Conservation (phyloP, 2,113 vertebrate species). For the Arvicanthis niloticus region DNA sequence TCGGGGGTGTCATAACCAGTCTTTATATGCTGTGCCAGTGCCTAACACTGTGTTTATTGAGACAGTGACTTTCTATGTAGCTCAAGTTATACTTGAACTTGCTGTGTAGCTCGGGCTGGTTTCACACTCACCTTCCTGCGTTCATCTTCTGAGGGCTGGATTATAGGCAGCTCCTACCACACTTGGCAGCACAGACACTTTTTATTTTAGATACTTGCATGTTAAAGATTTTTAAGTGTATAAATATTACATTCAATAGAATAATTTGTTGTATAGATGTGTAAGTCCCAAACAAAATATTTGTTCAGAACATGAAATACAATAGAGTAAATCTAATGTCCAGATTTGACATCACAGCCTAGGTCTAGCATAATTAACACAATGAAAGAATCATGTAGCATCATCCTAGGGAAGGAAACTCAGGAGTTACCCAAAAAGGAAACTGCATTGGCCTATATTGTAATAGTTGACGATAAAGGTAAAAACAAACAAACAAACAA, state of each 20-base stretch:
- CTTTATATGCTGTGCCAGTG: neutral
- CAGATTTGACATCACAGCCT: neutral
- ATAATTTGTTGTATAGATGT: neutral
- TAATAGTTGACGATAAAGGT: neutral
- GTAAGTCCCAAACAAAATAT: neutral
- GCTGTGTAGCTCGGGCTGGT: neutral
- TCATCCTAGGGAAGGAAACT: neutral
- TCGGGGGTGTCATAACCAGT: neutral
- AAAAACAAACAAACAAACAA: neutral
- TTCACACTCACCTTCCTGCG: neutral
- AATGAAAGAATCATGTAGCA: neutral
- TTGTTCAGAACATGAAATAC: neutral
- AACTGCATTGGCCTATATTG: neutral
- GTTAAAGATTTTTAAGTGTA: constrained; percentile 4
- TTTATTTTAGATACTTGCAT: constrained; percentile 40
- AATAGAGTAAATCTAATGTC: neutral
- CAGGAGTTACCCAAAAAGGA: neutral
- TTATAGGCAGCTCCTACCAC: too few relatives aligned
- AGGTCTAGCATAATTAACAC: neutral
- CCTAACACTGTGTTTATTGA: neutral
- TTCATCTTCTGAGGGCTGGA: neutral
- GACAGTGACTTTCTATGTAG: neutral
- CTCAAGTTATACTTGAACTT: neutral
- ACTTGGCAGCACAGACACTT: neutral
- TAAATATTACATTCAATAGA: neutral